Percentiles rank a stretch among this genome's conserved stretches.
phyloP scores from a whole-genome alignment of 2,888 invertebrate species.

The Tipula unca region DNA sequence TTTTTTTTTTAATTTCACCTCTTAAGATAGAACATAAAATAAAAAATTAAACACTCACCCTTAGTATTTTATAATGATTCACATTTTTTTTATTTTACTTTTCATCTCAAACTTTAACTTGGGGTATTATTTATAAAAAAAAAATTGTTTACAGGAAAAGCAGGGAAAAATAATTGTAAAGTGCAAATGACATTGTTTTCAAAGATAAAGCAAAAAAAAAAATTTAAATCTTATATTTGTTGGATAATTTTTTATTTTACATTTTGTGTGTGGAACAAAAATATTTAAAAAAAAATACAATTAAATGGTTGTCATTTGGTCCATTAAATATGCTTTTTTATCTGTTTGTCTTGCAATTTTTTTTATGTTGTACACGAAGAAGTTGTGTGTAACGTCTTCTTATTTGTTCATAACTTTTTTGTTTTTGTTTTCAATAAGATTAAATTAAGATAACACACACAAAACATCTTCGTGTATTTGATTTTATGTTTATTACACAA shows the following conservation, averaged over 20 bases:
- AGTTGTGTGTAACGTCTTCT: neutral
- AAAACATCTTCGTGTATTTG: neutral
- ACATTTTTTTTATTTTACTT: neutral
- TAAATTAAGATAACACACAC: constrained; percentile 15
- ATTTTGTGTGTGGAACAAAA: neutral
- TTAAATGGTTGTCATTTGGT: constrained; percentile 20
- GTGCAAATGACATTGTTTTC: constrained; percentile 22
- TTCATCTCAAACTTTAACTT: neutral
- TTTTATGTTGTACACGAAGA: neutral
- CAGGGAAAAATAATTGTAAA: constrained; percentile 18
- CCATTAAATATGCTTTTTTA: constrained; percentile 19
- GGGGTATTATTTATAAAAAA: constrained; percentile 8
- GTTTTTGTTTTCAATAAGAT: constrained; percentile 10
- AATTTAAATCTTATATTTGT: constrained; percentile 9
- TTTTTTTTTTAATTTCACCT: constrained; percentile 14
- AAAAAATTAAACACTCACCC: neutral
- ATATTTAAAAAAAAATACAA: neutral
- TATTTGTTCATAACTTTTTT: neutral
- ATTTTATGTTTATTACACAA: neutral
- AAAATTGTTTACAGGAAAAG: constrained; percentile 8
- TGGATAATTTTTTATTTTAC: neutral
- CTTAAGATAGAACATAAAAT: neutral
- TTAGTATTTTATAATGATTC: neutral
- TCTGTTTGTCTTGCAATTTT: neutral
- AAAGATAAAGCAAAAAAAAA: constrained; percentile 14